phyloP scores from a whole-genome alignment of 2,797 vertebrate species.

The Podarcis siculus region DNA sequence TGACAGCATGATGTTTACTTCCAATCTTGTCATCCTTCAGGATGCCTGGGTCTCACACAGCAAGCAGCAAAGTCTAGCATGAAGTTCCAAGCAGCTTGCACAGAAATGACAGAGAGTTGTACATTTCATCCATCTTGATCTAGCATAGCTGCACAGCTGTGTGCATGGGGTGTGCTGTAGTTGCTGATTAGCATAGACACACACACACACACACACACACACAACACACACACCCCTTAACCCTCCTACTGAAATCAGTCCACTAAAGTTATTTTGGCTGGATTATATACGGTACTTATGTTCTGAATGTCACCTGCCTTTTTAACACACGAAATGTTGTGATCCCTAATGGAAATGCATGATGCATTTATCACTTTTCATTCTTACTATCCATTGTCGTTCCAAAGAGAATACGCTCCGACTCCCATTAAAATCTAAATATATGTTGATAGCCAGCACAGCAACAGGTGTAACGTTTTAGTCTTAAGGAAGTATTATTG shows the following conservation, averaged over 20 bases:
- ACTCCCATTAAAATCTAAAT: conserved; percentile 24
- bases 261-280: conserved; percentile 4
- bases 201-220: not conserved
- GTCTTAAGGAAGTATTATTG: not conserved
- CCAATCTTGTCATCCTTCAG: too few species aligned
- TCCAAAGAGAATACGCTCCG: not conserved
- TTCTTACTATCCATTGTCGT: conserved; percentile 14
- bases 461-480: not conserved
- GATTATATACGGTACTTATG: not conserved
- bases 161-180: too few species aligned
- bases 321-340: conserved; percentile 19
- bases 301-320: conserved; percentile 20
- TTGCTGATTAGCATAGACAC: too few species aligned
- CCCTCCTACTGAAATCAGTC: not conserved
- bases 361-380: not conserved
- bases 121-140: too few species aligned
- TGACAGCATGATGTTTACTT: too few species aligned
- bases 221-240: not conserved
- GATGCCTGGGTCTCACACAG: too few species aligned
- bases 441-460: not conserved
- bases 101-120: too few species aligned
- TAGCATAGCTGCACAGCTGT: too few species aligned
- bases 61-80: too few species aligned
- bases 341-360: conserved; percentile 2
- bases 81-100: too few species aligned